Percentiles rank a stretch among this genome's conserved stretches.
Conservation (phyloP, 2,888 invertebrate species). For the Steromphala cineraria region DNA sequence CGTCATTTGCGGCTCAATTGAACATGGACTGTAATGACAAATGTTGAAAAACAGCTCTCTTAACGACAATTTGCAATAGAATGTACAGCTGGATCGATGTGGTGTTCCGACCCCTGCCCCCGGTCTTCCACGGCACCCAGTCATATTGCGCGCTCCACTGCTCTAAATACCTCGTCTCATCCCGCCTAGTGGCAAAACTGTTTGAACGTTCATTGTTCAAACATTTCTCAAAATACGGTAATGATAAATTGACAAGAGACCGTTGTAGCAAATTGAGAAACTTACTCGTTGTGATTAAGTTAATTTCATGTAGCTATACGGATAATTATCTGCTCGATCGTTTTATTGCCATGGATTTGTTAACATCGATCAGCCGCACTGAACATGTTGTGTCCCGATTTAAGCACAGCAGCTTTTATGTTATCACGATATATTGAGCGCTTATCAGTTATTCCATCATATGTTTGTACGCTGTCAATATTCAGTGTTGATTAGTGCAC, state of each 20-base stretch:
- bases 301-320: not conserved
- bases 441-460: too few relatives aligned
- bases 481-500: too few relatives aligned
- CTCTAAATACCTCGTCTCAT: not conserved
- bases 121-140: not conserved
- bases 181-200: not conserved
- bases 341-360: not conserved
- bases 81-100: not conserved
- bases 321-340: not conserved
- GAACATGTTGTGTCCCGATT: too few relatives aligned
- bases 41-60: not conserved
- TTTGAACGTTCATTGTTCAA: slow-evolving; percentile 2
- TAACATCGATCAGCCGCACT: not conserved
- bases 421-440: too few relatives aligned
- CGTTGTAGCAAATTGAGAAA: not conserved
- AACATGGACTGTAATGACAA: not conserved
- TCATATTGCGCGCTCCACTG: not conserved
- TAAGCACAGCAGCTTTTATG: too few relatives aligned
- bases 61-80: not conserved
- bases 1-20: not conserved
- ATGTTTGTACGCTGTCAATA: too few relatives aligned
- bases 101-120: not conserved
- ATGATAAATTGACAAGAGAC: not conserved
- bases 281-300: not conserved
- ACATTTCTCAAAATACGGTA: not conserved